phyloP scores from a whole-genome alignment of 2,888 invertebrate species.

The Drosophila setosimentum region DNA sequence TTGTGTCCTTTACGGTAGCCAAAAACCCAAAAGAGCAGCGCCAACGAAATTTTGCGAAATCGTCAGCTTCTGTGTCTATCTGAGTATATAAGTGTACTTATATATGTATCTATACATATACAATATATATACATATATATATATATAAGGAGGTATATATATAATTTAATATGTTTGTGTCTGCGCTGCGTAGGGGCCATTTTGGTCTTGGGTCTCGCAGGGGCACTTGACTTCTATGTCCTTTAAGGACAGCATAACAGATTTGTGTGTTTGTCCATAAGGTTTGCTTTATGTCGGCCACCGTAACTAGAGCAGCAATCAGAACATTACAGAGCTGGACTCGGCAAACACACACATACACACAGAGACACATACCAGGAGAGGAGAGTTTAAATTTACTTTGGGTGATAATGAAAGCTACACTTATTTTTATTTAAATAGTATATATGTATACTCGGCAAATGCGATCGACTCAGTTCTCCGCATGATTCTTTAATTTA shows the following conservation, averaged over 20 bases:
- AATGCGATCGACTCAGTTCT: not conserved
- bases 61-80: not conserved
- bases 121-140: conserved; percentile 6
- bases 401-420: conserved; percentile 20
- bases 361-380: conserved; percentile 1
- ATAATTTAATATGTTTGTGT: conserved; percentile 17
- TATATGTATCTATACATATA: conserved; percentile 13
- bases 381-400: not conserved
- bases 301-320: conserved; percentile 63
- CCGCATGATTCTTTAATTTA: not conserved
- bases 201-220: conserved; percentile 53
- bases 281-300: conserved; percentile 56
- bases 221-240: conserved; percentile 41
- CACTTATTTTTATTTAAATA: not conserved
- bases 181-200: conserved; percentile 42
- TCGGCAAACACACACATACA: conserved; percentile 11
- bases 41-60: conserved; percentile 43
- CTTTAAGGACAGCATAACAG: conserved; percentile 54
- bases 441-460: too few relatives aligned
- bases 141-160: conserved; percentile 21
- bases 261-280: conserved; percentile 54
- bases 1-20: conserved; percentile 54
- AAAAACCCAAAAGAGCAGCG: conserved; percentile 59
- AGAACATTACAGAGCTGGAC: conserved; percentile 7
- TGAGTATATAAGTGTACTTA: not conserved